phyloP scores from a whole-genome alignment of 2,888 invertebrate genomes.

The Megaustenia siamemsis region DNA sequence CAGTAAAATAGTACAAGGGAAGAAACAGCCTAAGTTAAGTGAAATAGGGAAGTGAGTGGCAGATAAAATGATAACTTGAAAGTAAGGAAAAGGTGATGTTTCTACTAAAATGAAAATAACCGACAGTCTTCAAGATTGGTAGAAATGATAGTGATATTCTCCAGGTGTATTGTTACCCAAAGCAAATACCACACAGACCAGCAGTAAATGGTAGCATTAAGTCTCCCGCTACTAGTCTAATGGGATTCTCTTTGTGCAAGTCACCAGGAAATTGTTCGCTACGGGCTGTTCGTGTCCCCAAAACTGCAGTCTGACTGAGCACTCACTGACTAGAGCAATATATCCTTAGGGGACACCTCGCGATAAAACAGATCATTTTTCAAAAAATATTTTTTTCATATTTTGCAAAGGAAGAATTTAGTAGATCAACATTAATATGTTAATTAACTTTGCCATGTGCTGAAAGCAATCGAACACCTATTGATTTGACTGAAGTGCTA shows the following conservation, averaged over 20 bases:
- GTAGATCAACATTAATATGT: too few relatives aligned
- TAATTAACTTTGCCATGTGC: too few relatives aligned
- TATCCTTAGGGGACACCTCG: neutral
- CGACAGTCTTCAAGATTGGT: neutral
- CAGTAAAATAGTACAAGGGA: neutral
- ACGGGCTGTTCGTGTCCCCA: neutral
- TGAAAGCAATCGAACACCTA: too few relatives aligned
- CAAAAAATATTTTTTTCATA: too few relatives aligned
- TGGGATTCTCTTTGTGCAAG: constrained; percentile 3
- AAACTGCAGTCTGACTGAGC: neutral
- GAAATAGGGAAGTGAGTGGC: neutral
- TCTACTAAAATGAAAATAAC: neutral
- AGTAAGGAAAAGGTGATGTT: neutral
- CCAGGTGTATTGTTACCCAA: constrained; percentile 11
- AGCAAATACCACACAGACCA: neutral
- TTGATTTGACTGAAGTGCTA: too few relatives aligned
- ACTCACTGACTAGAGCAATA: neutral
- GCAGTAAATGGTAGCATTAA: neutral
- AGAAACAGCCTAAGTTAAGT: neutral
- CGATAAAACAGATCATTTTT: neutral
- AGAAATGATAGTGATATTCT: constrained; percentile 7
- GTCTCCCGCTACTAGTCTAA: neutral
- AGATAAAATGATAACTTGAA: neutral
- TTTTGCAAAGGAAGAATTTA: too few relatives aligned
- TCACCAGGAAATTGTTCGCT: neutral